Evolutionary conservation across 1,140 invertebrate species (phyloP), one percentile per base, ranked within the genome.

Genomic region (Trialeurodes vaporariorum): DNA sequence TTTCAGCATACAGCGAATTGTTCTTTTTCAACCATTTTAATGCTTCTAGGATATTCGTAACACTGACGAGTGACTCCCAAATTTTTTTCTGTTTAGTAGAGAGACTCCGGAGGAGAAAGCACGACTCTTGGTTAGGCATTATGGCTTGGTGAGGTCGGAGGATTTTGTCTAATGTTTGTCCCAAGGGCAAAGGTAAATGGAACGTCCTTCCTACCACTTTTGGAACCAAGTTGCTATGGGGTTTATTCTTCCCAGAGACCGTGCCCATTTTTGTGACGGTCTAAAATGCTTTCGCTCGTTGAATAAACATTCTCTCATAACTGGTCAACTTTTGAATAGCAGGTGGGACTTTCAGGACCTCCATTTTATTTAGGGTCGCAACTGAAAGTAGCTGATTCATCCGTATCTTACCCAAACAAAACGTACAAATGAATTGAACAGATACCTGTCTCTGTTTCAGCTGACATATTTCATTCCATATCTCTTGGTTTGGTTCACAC

Each of bases 241-340:
- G 2, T 67, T 74, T 26, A 74, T 61, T 76, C 76, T 27, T 74
- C n/a, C n/a, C n/a, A n/a, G n/a, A n/a, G n/a, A n/a, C n/a, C n/a
- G n/a, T n/a, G n/a, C n/a, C n/a, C n/a, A 75, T 25, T 68, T n/a
- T n/a, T n/a, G n/a, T n/a, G n/a, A n/a, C n/a, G n/a, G n/a, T n/a
- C n/a, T 76, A 73, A 69, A 76, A 76, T 23, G 75, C 74, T 72
- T 76, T 76, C 17, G 73, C 76, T 72, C 73, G 64, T 69, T 78
- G 73, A 61, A 76, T 75, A 64, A 75, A 68, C 2, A 73, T 70
- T 69, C n/a, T n/a, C n/a, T 75, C 73, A 63, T 70, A 72, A 25
- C 70, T 65, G 70, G 75, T 75, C 40, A 75, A 68, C 23, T 17
- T 24, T 27, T 25, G 2, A 61, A 76, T 65, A 65, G 67, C 70